Conservation (phyloP, 2,797 vertebrate genomes). For the Todus mexicanus region DNA sequence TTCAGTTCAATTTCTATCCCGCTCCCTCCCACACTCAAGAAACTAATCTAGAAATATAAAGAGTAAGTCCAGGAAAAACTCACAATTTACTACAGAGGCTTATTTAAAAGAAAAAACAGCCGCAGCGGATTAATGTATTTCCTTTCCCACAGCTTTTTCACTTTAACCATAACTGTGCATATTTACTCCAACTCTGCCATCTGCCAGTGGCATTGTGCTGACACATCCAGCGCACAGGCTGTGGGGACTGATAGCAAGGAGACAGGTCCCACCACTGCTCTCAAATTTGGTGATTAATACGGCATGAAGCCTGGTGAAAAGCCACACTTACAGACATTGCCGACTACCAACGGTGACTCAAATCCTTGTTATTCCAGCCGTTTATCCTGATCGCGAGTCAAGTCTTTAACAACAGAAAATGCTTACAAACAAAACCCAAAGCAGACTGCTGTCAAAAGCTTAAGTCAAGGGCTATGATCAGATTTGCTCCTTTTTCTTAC, state of each 20-base stretch:
- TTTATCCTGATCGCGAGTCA: neutral
- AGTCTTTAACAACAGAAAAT: neutral
- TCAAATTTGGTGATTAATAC: neutral
- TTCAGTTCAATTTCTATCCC: neutral
- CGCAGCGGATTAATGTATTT: conserved; percentile 46
- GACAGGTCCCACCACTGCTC: neutral
- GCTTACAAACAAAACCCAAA: neutral
- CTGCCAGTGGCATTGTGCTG: conserved; percentile 19
- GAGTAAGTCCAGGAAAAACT: conserved; percentile 29
- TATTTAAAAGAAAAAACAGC: conserved; percentile 57
- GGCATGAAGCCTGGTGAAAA: neutral
- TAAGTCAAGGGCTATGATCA: neutral
- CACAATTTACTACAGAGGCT: conserved; percentile 37
- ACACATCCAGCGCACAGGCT: neutral
- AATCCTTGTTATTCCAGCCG: neutral
- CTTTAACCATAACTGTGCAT: conserved; percentile 41
- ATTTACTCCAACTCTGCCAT: conserved; percentile 38
- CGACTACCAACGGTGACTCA: neutral
- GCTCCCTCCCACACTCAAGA: neutral
- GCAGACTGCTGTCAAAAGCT: neutral
- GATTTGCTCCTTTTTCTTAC: neutral
- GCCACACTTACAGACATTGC: neutral
- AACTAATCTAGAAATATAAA: conserved; percentile 19
- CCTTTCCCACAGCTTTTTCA: conserved; percentile 61
- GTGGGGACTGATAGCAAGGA: neutral